These are phyloP conservation scores for Caenorhabditis sulstoni DNA, from an alignment of 2,888 invertebrate genomes.

Conservation along the genomic window DNA sequence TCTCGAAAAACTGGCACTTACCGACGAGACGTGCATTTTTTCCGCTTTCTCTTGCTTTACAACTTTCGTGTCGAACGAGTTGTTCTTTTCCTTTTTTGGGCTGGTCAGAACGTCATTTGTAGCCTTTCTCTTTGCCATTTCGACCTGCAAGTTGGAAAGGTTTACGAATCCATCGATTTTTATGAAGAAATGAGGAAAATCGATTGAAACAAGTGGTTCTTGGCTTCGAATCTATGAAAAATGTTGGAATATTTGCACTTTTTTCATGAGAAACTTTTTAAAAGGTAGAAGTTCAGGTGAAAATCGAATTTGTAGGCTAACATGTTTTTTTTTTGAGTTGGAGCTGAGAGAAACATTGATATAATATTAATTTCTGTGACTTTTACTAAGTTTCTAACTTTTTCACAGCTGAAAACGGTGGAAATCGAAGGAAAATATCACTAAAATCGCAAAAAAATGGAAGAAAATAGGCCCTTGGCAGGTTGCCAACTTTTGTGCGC, in stretches of 20 bases:
- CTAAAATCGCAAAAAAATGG: neutral
- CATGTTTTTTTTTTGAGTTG: too few species aligned
- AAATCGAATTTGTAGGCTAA: too few species aligned
- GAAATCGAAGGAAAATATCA: slow-evolving; percentile 8
- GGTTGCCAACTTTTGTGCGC: slow-evolving; percentile 6
- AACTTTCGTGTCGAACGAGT: neutral
- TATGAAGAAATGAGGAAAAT: too few species aligned
- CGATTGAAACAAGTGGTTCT: too few species aligned
- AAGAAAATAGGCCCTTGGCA: slow-evolving; percentile 19
- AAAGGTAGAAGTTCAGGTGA: too few species aligned
- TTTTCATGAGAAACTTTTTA: too few species aligned
- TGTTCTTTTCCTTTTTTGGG: neutral
- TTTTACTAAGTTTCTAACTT: too few species aligned
- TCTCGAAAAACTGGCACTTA: too few species aligned
- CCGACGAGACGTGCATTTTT: slow-evolving; percentile 20
- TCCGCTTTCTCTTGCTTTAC: neutral
- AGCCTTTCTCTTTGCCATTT: slow-evolving; percentile 28
- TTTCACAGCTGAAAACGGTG: neutral
- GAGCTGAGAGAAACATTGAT: too few species aligned
- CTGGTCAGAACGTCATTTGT: neutral
- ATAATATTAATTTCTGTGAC: too few species aligned
- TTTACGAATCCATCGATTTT: neutral
- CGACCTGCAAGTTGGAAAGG: slow-evolving; percentile 1
- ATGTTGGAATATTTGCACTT: too few species aligned
- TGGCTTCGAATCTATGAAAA: too few species aligned